These are phyloP conservation scores for Agrochola lychnidis DNA, from an alignment of 2,888 invertebrate genomes.

Conservation along the genomic window DNA sequence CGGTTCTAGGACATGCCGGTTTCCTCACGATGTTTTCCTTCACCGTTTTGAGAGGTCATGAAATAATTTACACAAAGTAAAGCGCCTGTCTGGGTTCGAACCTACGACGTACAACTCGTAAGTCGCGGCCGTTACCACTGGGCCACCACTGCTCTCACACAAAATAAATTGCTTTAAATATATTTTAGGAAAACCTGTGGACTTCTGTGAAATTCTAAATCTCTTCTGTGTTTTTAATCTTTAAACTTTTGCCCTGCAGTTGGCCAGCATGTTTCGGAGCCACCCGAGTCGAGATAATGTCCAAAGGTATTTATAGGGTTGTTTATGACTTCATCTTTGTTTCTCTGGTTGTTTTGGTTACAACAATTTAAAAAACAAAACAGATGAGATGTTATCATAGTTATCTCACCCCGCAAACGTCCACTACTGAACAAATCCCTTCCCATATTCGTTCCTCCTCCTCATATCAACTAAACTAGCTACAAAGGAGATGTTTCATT, in stretches of 20 bases:
- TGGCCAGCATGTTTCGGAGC: not conserved
- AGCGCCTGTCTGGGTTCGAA: no score
- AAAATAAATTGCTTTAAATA: not conserved
- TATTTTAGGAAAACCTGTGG: not conserved
- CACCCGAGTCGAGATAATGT: not conserved
- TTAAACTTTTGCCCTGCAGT: not conserved
- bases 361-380: not conserved
- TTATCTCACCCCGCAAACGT: not conserved
- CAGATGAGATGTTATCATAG: not conserved
- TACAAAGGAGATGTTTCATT: no score
- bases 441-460: not conserved
- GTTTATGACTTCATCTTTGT: not conserved
- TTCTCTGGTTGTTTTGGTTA: not conserved
- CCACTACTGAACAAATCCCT: not conserved
- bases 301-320: not conserved
- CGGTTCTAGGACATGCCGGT: no score
- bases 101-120: no score
- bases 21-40: no score
- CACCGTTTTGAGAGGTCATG: no score
- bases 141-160: no score
- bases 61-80: no score
- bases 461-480: conserved; percentile 1
- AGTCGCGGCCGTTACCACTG: no score
- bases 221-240: not conserved
- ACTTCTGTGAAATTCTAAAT: not conserved